Base-by-base conservation (phyloP, 2,888 invertebrate genomes). In the Nephrocerus scutellatus region DNA sequence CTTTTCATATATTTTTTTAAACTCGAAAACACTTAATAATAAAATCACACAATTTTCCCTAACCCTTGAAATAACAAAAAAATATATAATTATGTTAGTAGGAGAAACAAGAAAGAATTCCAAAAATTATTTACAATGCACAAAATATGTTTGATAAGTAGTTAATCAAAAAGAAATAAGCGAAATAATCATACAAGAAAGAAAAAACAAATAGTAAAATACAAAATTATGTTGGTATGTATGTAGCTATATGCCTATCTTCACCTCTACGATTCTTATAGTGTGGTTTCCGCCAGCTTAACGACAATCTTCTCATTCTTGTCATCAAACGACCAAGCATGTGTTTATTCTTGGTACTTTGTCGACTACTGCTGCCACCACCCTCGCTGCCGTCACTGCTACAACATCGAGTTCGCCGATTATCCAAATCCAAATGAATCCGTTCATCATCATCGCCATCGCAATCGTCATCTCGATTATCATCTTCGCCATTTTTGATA, bases 251-350 rank as follows among this genome's bases (percentile, higher is more conserved):
- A 21, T 23, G 35, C 37, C 26, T 19, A 22, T 48, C 60, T 54
- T 68, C 68, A 69, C 68, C 68, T 69, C 70, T 62, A 45, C 62
- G 62, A 54, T 62, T 61, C 51, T 66, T 60, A 55, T 65, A 56
- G 41, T 63, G 65, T 36, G 65, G 61, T 48, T 63, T 68, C 37
- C 66, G 66, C 67, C 67, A 69, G 40, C 63, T 63, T 39, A 64
- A 54, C 20, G 69, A 64, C 37, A 69, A 54, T 41, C 66, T 61
- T 31, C 64, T 60, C 53, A 69, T 66, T 36, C 68, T 62, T 31
- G 61, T 56, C 35, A 69, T 48, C 33, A 69, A 46, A 13, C 67
- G 56, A 7, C 64, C 60, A 12, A 68, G 54, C 8, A 67, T 57
- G 38, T 65, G 68, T 26, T 62, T 55, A 30, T 54, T 53, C 30